A percentile compares a stretch with the other conserved stretches of the same genome.
Evolutionary conservation across 2,797 vertebrate genomes (phyloP).

Genomic region (Phoxinus dragarum): DNA sequence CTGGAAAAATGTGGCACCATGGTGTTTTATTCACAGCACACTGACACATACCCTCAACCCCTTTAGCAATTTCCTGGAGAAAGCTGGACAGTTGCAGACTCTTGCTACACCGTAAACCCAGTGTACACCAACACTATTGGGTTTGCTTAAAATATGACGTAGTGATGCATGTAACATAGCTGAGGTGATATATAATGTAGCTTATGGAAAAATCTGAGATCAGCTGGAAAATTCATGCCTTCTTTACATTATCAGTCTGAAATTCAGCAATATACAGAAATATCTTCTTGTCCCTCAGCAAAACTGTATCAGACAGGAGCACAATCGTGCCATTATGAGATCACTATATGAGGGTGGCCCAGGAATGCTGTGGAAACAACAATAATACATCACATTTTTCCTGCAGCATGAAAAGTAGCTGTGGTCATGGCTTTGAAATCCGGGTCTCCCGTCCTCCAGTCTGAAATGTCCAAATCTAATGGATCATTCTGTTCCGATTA

Average conservation of each 20-base stretch:
- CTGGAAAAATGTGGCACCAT: constrained; percentile 62
- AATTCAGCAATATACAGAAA: neutral
- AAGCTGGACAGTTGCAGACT: constrained; percentile 25
- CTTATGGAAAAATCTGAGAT: neutral
- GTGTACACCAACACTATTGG: neutral
- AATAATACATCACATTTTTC: constrained; percentile 64
- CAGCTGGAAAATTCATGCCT: neutral
- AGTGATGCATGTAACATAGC: neutral
- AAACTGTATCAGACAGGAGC: constrained; percentile 47
- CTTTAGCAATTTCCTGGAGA: constrained; percentile 47
- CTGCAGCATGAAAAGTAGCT: constrained; percentile 50
- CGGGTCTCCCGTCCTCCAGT: constrained; percentile 27
- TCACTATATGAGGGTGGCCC: constrained; percentile 67
- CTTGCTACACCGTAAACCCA: constrained; percentile 23
- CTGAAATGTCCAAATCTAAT: constrained; percentile 1
- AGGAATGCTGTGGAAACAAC: constrained; percentile 70
- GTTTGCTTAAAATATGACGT: neutral
- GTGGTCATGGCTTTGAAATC: constrained; percentile 49
- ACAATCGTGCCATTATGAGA: constrained; percentile 74
- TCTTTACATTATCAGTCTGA: neutral
- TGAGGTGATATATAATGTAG: neutral
- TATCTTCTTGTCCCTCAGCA: neutral
- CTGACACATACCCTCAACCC: constrained; percentile 41
- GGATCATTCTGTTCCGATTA: constrained; percentile 21
- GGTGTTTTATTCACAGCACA: constrained; percentile 45